Conservation (phyloP, 2,888 invertebrate species). For the Troilus luridus region DNA sequence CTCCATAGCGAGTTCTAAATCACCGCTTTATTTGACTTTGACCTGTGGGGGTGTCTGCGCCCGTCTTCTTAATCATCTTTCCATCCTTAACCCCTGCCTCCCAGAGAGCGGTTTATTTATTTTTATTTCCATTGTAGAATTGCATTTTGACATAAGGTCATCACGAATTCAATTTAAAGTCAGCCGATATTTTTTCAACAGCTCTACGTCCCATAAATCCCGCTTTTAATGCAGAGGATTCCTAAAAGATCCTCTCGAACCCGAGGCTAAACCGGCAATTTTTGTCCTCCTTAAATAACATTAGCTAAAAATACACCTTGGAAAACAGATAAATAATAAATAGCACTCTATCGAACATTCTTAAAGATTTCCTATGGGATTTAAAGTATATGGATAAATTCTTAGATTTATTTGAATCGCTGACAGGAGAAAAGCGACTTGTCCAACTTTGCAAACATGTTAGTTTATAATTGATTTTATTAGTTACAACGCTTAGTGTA, state of each 20-base stretch:
- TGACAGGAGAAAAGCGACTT: too few relatives aligned
- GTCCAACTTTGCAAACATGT: too few relatives aligned
- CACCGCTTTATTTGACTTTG: conserved; percentile 54
- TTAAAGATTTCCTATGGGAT: neutral
- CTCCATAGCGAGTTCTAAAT: neutral
- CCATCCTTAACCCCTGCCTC: conserved; percentile 16
- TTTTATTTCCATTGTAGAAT: conserved; percentile 35
- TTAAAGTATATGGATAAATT: too few relatives aligned
- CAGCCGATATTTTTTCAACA: conserved; percentile 17
- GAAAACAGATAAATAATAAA: neutral
- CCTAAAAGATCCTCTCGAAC: neutral
- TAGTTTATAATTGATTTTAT: too few relatives aligned
- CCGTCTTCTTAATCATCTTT: conserved; percentile 43
- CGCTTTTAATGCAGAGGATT: neutral
- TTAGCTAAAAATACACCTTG: neutral
- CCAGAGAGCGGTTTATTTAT: neutral
- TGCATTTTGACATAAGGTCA: conserved; percentile 10
- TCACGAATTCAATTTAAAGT: conserved; percentile 49
- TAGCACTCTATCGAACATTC: neutral
- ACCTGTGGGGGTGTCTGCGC: conserved; percentile 49
- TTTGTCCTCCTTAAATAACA: neutral
- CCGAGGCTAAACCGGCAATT: neutral
- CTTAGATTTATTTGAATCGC: too few relatives aligned
- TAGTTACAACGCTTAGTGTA: too few relatives aligned
- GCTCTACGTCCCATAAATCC: neutral